These are phyloP conservation scores for Geopemphigus sp. DNA, from an alignment of 1,140 invertebrate genomes.

Conservation along the genomic window DNA sequence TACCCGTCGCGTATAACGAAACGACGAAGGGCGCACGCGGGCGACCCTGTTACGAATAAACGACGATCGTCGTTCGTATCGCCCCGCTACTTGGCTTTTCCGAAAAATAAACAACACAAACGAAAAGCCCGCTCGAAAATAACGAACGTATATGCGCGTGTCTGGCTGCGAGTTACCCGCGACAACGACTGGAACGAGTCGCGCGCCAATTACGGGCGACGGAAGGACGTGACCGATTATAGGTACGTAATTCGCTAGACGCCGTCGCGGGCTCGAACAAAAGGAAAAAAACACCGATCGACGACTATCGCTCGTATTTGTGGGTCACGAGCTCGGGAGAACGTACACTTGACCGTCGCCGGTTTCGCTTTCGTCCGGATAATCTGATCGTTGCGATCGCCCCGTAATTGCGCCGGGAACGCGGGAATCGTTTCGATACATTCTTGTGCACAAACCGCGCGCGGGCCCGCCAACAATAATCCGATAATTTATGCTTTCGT, in stretches of 20 bases:
- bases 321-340: conserved; percentile 4
- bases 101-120: no score
- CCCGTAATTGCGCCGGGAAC: no score
- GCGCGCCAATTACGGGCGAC: conserved; percentile 15
- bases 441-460: no score
- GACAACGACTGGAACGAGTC: neutral
- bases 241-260: neutral
- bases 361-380: neutral
- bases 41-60: neutral
- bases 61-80: no score
- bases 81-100: no score
- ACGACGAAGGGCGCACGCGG: neutral
- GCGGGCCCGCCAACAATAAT: no score
- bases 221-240: conserved; percentile 1
- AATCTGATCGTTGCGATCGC: neutral
- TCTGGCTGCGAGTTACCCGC: neutral
- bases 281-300: neutral
- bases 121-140: neutral
- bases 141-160: neutral
- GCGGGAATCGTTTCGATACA: no score
- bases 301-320: neutral
- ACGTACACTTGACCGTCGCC: neutral
- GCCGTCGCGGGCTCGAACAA: neutral
- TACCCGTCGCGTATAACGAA: neutral
- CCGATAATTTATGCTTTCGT: no score